Evolutionary conservation across 2,888 invertebrate species (phyloP), one percentile per base, ranked within the genome.

Genomic region (Muschampia staudingeri): DNA sequence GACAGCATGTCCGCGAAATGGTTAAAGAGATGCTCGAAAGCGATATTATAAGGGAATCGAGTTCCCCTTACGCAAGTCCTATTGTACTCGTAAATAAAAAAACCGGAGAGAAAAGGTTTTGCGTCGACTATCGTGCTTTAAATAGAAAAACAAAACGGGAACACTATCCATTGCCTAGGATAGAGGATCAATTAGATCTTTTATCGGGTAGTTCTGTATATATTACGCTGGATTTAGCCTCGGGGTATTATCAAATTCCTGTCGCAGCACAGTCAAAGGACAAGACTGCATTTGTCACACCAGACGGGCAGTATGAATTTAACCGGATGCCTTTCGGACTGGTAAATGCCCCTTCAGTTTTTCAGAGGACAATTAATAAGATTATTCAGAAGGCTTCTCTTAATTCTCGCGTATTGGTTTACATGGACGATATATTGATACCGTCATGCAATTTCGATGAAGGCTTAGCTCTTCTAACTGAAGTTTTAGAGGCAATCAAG

Each of bases 61-160:
- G 48, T 5, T 88, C 88, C 2, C 78, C 84, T 2, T 88, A 84
- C 52, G 87, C 88, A 0, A 86, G 86, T 42, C 86, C 88, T 0
- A 85, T 87, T 9, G 75, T 87, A 0, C 30, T 87, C 3, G 88
- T 88, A 2, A 34, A 83, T 11, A 87, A 88, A 56, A 87, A 87
- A 16, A 48, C 73, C 2, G 73, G 73, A 81, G 73, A 76, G 16
- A 75, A 83, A 65, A 61, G 85, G 30, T 69, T 11, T 37, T 37
- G 37, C 37, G 37, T 37, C 37, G 37, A 37, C 37, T 37, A 37
- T 37, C 37, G 37, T 0, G 82, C 84, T 0, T 69, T 88, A 7
- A 86, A 86, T 40, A 37, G 65, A 0, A 84, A 82, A 69, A 85
- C 86, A 0, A 76, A 70, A 16, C 81, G 78, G 42, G 71, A 91